These are phyloP conservation scores for Tympanoctomys barrerae DNA, from an alignment of 2,797 vertebrate genomes.

Conservation along the genomic window DNA sequence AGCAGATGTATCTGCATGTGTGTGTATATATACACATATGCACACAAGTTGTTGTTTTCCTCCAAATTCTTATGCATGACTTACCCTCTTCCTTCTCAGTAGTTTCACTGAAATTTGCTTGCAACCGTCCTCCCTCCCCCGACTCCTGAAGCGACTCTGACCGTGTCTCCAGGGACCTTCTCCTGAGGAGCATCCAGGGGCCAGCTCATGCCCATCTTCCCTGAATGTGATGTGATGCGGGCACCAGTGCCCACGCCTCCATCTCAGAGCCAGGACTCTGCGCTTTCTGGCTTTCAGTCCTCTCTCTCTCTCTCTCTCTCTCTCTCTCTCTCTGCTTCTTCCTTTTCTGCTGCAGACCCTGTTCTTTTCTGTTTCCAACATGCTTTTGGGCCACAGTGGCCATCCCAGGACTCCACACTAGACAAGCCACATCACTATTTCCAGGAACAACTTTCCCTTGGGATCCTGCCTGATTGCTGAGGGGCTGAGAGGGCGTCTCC, in stretches of 20 bases:
- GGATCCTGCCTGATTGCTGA: background rate
- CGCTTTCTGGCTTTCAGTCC: background rate
- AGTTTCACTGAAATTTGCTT: slow-evolving; percentile 40
- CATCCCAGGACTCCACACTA: background rate
- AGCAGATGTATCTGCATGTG: background rate
- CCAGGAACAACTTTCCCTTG: background rate
- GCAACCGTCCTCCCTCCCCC: background rate
- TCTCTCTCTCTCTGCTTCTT: background rate
- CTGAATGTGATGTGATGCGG: background rate
- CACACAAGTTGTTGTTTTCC: background rate
- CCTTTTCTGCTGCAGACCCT: background rate
- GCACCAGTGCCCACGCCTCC: background rate
- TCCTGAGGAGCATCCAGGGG: background rate
- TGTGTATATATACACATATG: no score
- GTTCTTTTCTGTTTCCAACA: background rate
- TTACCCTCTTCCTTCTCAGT: slow-evolving; percentile 6
- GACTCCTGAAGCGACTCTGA: background rate
- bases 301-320: background rate
- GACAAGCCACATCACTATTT: background rate
- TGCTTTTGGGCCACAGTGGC: background rate
- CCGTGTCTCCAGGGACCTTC: background rate
- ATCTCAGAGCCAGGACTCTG: background rate
- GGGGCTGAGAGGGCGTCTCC: background rate
- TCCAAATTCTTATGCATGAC: background rate
- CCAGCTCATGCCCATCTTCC: background rate